phyloP scores from a whole-genome alignment of 2,888 invertebrate species.

The Caenorhabditis plicata region DNA sequence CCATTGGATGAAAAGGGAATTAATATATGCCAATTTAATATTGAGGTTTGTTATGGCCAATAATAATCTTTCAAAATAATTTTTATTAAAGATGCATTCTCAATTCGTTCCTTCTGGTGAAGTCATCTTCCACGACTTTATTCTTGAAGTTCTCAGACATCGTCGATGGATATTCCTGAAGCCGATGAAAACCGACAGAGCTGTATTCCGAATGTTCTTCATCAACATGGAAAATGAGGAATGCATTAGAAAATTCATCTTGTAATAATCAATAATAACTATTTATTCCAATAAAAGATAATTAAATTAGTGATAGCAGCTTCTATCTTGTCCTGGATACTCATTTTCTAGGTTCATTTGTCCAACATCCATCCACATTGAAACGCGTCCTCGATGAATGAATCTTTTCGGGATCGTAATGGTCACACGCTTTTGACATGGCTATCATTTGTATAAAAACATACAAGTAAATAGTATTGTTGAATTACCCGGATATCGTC shows the following conservation, averaged over 20 bases:
- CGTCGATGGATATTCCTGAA: background rate
- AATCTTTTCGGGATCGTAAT: slow-evolving; percentile 37
- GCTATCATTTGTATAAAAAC: too few relatives aligned
- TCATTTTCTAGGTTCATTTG: slow-evolving; percentile 32
- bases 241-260: background rate
- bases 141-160: background rate
- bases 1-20: background rate
- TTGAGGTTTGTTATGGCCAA: background rate
- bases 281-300: too few relatives aligned
- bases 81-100: background rate
- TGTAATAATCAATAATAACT: too few relatives aligned
- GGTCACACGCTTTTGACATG: slow-evolving; percentile 45
- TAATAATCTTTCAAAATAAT: background rate
- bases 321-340: slow-evolving; percentile 37
- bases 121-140: background rate
- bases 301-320: slow-evolving; percentile 40
- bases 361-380: slow-evolving; percentile 40
- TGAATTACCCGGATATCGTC: slow-evolving; percentile 46
- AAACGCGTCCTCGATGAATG: slow-evolving; percentile 38
- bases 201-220: background rate
- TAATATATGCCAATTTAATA: background rate
- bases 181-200: background rate
- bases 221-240: background rate
- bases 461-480: too few relatives aligned
- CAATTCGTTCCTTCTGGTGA: background rate